A percentile compares a stretch with the other conserved stretches of the same genome.
Evolutionary conservation across 2,888 invertebrate genomes (phyloP).

Genomic region (Ecdyonurus torrentis): DNA sequence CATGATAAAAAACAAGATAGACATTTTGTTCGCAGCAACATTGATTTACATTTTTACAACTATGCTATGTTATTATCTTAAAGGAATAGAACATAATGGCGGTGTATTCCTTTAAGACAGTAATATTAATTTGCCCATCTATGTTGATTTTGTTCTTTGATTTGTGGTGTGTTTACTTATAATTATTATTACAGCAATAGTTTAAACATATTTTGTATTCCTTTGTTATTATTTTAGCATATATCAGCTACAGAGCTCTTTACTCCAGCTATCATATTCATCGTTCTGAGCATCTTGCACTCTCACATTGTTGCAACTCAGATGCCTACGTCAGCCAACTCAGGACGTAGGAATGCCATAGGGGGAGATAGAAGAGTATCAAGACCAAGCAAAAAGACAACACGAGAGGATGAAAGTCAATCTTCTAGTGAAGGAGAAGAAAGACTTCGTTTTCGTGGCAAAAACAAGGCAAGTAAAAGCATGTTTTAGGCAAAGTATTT

Average conservation of each 20-base stretch:
- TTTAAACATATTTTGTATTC: too few relatives aligned
- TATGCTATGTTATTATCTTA: too few relatives aligned
- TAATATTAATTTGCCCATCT: too few relatives aligned
- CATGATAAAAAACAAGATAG: too few relatives aligned
- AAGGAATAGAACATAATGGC: too few relatives aligned
- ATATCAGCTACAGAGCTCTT: slow-evolving; percentile 50
- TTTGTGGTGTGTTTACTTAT: too few relatives aligned
- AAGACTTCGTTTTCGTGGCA: not conserved
- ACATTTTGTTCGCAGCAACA: too few relatives aligned
- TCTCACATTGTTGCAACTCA: slow-evolving; percentile 62
- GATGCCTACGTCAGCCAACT: not conserved
- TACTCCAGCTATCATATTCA: slow-evolving; percentile 53
- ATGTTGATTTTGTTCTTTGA: too few relatives aligned
- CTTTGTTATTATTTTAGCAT: too few relatives aligned
- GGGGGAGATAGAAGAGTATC: not conserved
- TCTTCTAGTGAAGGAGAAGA: not conserved
- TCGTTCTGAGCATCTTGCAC: slow-evolving; percentile 57
- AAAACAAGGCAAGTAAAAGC: not conserved
- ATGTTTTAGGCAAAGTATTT: not conserved
- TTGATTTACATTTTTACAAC: too few relatives aligned
- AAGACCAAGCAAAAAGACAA: not conserved
- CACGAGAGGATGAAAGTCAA: not conserved
- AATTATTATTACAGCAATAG: too few relatives aligned
- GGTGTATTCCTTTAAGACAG: too few relatives aligned
- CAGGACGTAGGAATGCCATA: not conserved